A percentile compares a stretch with the other conserved stretches of the same genome.
Evolutionary conservation across 2,888 invertebrate genomes (phyloP).

Genomic region (Diplazon laetatorius): DNA sequence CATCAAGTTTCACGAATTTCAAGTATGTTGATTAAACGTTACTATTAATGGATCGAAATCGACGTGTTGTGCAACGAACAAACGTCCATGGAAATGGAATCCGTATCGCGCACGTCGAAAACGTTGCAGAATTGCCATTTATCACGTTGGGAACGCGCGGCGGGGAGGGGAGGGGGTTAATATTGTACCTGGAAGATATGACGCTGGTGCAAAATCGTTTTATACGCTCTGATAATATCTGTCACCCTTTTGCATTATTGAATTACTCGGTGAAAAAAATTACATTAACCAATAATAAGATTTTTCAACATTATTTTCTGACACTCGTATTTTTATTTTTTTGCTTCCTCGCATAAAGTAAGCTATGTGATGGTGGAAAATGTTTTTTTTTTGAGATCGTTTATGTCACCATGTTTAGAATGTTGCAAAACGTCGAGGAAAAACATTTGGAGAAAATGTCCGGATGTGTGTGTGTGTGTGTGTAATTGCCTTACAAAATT

Average conservation of each 20-base stretch:
- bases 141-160: neutral
- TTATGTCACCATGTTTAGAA: too few species aligned
- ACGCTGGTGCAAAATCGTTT: neutral
- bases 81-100: neutral
- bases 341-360: too few species aligned
- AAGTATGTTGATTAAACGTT: conserved; percentile 31
- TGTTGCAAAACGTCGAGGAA: too few species aligned
- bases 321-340: too few species aligned
- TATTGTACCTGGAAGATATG: neutral
- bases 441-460: too few species aligned
- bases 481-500: too few species aligned
- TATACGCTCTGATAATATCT: neutral
- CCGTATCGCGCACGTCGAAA: neutral
- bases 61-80: neutral
- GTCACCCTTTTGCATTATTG: too few species aligned
- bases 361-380: too few species aligned
- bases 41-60: conserved; percentile 11
- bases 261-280: neutral
- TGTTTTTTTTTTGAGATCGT: too few species aligned
- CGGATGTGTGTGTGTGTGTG: too few species aligned
- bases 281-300: neutral
- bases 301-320: too few species aligned
- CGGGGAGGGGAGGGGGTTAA: too few species aligned
- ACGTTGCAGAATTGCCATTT: neutral
- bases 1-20: conserved; percentile 8